A percentile compares a stretch with the other conserved stretches of the same genome.
Evolutionary conservation across 1,140 invertebrate genomes (phyloP).

Genomic region (Gryon sp.): DNA sequence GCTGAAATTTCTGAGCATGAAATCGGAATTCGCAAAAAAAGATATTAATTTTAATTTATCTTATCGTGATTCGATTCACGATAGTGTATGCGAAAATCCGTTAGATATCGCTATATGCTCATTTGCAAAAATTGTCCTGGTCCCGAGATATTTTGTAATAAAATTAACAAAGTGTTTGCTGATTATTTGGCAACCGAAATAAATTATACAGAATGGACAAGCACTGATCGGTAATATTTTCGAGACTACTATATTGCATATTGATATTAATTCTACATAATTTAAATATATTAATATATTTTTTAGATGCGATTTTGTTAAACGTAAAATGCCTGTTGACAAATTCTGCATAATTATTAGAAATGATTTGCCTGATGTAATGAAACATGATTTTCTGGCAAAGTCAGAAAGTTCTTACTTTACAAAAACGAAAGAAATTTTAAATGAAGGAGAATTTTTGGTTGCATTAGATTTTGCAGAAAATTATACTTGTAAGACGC

Average conservation of each 20-base stretch:
- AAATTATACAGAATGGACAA: background rate
- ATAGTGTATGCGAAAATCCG: no score
- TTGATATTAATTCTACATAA: no score
- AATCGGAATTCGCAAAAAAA: background rate
- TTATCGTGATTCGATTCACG: no score
- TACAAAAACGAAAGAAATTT: background rate
- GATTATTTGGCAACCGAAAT: background rate
- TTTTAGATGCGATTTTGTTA: background rate
- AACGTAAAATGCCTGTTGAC: no score
- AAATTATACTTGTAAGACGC: slow-evolving; percentile 10
- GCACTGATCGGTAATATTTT: background rate
- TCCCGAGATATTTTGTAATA: no score
- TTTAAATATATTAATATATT: no score
- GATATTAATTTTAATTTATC: no score
- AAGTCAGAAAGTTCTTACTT: background rate
- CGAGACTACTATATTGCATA: background rate
- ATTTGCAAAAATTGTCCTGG: no score
- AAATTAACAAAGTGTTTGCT: no score
- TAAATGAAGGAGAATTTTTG: background rate
- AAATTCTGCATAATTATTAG: no score
- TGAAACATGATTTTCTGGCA: background rate
- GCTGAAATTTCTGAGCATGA: background rate
- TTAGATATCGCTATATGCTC: no score
- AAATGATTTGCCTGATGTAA: background rate
- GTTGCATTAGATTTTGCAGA: background rate